Percentiles rank a stretch among this genome's conserved stretches.
Conservation (phyloP, 2,888 invertebrate genomes). For the Smittia sp. region DNA sequence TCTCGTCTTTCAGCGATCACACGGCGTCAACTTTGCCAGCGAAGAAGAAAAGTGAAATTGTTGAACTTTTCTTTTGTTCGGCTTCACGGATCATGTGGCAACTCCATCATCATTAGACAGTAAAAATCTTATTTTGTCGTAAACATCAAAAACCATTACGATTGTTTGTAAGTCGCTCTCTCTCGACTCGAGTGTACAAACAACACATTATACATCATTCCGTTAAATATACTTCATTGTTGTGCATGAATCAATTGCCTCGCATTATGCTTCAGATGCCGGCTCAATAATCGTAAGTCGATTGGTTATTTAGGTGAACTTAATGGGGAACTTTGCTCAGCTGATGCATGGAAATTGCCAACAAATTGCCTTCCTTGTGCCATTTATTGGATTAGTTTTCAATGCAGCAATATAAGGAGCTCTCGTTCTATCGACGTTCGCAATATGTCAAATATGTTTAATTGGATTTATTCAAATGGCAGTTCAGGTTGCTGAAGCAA, state of each 20-base stretch:
- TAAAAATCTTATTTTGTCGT: not conserved
- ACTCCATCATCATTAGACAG: not conserved
- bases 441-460: not conserved
- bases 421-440: too few relatives aligned
- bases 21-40: not conserved
- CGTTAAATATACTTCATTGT: not conserved
- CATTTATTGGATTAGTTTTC: too few relatives aligned
- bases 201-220: not conserved
- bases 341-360: too few relatives aligned
- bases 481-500: not conserved
- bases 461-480: not conserved
- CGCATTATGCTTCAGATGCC: not conserved
- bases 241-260: not conserved
- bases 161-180: slow-evolving; percentile 8
- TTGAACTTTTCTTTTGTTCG: slow-evolving; percentile 1
- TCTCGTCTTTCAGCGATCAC: not conserved
- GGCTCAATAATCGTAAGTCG: not conserved
- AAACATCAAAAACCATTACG: not conserved
- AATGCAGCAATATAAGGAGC: too few relatives aligned
- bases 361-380: too few relatives aligned
- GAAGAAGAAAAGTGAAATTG: slow-evolving; percentile 12
- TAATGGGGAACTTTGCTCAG: not conserved
- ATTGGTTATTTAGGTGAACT: not conserved
- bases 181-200: not conserved
- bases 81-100: not conserved